A percentile compares a stretch with the other conserved stretches of the same genome.
These are phyloP conservation scores for Amazona vittata DNA, from an alignment of 2,113 vertebrate genomes.

Conservation along the genomic window DNA sequence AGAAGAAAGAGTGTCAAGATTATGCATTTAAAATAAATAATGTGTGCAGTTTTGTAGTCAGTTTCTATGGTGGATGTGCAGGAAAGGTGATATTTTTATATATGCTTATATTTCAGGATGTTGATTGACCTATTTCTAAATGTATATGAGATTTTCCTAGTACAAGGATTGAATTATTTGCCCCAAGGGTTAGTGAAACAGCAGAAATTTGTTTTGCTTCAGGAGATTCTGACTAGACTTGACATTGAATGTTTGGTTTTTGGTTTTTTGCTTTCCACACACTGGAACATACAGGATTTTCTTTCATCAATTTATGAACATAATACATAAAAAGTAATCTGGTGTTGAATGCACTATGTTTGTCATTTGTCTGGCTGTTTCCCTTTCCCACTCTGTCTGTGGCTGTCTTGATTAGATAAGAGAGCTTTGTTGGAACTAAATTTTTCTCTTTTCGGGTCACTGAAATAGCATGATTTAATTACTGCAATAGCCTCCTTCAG, in stretches of 20 bases:
- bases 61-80: not conserved
- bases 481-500: not conserved
- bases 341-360: not conserved
- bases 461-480: not conserved
- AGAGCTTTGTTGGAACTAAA: conserved; percentile 1
- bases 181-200: not conserved
- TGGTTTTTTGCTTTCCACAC: not conserved
- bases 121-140: not conserved
- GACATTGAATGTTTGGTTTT: not conserved
- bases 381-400: not conserved
- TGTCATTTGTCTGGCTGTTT: not conserved
- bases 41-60: not conserved
- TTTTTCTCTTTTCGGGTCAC: not conserved
- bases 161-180: not conserved
- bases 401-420: not conserved
- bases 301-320: not conserved
- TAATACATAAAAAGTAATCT: not conserved
- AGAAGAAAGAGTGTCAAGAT: not conserved
- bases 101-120: not conserved
- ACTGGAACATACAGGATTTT: not conserved
- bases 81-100: not conserved
- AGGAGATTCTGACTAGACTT: not conserved
- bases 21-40: not conserved
- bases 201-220: not conserved
- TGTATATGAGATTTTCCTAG: not conserved